Conservation (phyloP, 2,797 vertebrate species). For the Decapterus maruadsi region DNA sequence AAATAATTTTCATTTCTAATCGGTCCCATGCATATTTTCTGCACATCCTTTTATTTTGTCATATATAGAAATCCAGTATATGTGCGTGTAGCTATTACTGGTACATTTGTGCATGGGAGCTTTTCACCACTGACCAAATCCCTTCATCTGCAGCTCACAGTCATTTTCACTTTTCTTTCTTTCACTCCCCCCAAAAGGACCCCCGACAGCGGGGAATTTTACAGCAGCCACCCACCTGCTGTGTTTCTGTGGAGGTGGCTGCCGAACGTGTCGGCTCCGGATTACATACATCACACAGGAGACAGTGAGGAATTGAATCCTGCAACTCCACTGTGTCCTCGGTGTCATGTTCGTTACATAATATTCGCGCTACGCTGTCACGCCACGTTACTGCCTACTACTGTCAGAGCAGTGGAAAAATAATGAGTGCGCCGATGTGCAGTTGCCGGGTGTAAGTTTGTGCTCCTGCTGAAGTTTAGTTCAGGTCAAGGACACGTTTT, state of each 20-base stretch:
- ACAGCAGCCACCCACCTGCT: slow-evolving; percentile 56
- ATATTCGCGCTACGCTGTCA: slow-evolving; percentile 60
- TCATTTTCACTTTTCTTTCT: not conserved
- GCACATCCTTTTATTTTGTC: no score
- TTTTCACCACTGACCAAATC: not conserved
- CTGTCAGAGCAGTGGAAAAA: slow-evolving; percentile 51
- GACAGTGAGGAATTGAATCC: slow-evolving; percentile 38
- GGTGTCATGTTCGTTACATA: slow-evolving; percentile 56
- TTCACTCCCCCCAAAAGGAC: not conserved
- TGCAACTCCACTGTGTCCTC: slow-evolving; percentile 46
- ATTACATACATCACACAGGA: slow-evolving; percentile 62
- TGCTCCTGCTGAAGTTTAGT: slow-evolving; percentile 41
- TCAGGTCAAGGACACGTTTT: slow-evolving; percentile 45
- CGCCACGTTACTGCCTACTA: slow-evolving; percentile 52
- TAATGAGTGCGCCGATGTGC: slow-evolving; percentile 47
- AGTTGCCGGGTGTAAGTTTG: not conserved
- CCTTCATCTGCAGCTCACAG: not conserved
- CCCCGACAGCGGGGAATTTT: slow-evolving; percentile 24
- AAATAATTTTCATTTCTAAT: no score
- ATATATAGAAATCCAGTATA: no score
- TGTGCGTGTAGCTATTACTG: no score
- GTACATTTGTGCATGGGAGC: no score
- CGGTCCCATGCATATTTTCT: no score
- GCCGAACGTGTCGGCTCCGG: slow-evolving; percentile 44
- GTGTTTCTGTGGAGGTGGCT: slow-evolving; percentile 50